These are phyloP conservation scores for Altica lythri DNA, from an alignment of 2,888 invertebrate genomes.

Conservation along the genomic window DNA sequence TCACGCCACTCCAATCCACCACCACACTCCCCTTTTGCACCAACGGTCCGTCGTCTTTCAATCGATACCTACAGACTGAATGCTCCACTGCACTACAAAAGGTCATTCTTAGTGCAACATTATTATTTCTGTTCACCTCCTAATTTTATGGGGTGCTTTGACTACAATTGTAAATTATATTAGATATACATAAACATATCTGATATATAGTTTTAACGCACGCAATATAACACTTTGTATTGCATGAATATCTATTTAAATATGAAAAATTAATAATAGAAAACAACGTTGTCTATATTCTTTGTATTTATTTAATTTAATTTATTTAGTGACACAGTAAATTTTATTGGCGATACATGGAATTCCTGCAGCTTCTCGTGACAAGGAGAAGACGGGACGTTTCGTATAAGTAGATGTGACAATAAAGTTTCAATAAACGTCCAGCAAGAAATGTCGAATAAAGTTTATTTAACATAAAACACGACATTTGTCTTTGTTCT, in stretches of 20 bases:
- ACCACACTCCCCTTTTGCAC: conserved; percentile 18
- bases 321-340: too few relatives aligned
- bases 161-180: too few relatives aligned
- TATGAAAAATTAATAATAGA: too few relatives aligned
- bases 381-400: too few relatives aligned
- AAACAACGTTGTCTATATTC: too few relatives aligned
- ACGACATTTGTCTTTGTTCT: too few relatives aligned
- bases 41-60: conserved; percentile 17
- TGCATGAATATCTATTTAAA: too few relatives aligned
- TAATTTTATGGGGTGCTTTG: neutral
- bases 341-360: neutral
- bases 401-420: conserved; percentile 28
- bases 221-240: too few relatives aligned
- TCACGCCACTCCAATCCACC: conserved; percentile 35
- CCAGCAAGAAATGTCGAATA: conserved; percentile 31
- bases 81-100: conserved; percentile 30
- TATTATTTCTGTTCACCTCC: conserved; percentile 17
- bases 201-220: too few relatives aligned
- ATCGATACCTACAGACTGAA: conserved; percentile 41
- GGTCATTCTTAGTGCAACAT: conserved; percentile 17
- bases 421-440: conserved; percentile 38
- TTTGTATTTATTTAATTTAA: too few relatives aligned
- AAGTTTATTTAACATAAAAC: conserved; percentile 38
- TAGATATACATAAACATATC: too few relatives aligned
- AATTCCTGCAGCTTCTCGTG: neutral